Percentiles rank a stretch among this genome's conserved stretches.
Evolutionary conservation across 2,113 vertebrate species (phyloP).

Genomic region (Chitala chitala): DNA sequence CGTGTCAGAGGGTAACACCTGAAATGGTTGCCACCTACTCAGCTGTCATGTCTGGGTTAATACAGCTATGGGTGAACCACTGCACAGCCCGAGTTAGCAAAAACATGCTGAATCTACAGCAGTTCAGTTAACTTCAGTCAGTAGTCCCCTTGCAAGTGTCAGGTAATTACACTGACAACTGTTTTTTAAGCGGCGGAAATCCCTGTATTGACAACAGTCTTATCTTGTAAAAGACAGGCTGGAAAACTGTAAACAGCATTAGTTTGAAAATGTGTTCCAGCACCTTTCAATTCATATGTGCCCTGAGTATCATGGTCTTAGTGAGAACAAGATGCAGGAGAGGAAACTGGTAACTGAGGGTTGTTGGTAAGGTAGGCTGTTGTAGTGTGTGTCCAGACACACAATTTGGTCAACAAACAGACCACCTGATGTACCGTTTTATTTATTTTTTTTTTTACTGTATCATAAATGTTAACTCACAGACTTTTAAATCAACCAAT

Average conservation of each 20-base stretch:
- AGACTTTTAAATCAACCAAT: background rate
- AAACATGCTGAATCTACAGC: background rate
- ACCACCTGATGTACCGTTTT: too few species aligned
- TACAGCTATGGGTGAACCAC: background rate
- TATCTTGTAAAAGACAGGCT: background rate
- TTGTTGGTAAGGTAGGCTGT: too few species aligned
- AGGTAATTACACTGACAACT: background rate
- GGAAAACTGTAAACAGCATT: background rate
- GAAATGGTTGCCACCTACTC: background rate
- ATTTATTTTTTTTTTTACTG: too few species aligned
- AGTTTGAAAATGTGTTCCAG: background rate
- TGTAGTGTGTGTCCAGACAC: too few species aligned
- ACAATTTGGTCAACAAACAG: too few species aligned
- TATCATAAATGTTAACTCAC: background rate
- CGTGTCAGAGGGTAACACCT: background rate
- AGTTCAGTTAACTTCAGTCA: background rate
- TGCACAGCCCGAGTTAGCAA: background rate
- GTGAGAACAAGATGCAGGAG: too few species aligned
- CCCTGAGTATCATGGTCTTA: too few species aligned
- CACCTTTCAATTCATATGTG: background rate
- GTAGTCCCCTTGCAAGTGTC: background rate
- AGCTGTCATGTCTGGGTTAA: background rate
- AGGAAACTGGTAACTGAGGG: too few species aligned
- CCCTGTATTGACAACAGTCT: background rate
- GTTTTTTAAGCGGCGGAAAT: constrained; percentile 5